Conservation (phyloP, 2,113 vertebrate genomes). For the Lamprologus lemairii region DNA sequence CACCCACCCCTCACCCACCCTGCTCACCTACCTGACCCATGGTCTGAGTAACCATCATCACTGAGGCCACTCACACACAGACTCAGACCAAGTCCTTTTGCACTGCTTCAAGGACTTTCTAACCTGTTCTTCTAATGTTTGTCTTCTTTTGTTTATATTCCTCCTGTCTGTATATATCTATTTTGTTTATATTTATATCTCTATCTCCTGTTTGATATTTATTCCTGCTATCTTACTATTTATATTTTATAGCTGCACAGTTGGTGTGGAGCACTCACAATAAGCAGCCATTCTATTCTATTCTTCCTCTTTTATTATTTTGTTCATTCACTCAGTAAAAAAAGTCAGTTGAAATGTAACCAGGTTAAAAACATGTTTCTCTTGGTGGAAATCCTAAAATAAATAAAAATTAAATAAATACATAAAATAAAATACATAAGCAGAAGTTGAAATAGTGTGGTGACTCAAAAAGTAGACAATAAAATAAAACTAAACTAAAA, state of each 20-base stretch:
- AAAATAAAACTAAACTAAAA: not conserved
- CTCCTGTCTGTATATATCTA: no score
- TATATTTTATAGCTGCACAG: not conserved
- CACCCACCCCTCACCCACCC: not conserved
- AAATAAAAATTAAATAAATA: not conserved
- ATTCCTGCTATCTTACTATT: not conserved
- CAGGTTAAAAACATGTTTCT: not conserved
- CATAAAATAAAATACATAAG: not conserved
- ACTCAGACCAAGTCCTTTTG: not conserved
- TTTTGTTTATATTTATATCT: accelerated
- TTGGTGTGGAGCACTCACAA: not conserved
- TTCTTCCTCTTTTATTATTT: not conserved
- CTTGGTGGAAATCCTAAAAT: not conserved
- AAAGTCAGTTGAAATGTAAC: not conserved
- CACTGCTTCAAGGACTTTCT: not conserved
- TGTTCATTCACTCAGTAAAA: not conserved
- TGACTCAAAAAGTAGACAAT: not conserved
- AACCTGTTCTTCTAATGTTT: not conserved
- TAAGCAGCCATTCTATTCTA: not conserved
- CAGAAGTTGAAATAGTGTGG: not conserved
- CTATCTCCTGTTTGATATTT: not conserved
- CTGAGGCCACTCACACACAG: not conserved
- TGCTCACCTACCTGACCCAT: accelerated
- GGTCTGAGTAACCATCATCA: not conserved
- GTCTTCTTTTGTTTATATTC: accelerated